Evolutionary conservation across 2,797 vertebrate genomes (phyloP).

Genomic region (Fringilla coelebs): DNA sequence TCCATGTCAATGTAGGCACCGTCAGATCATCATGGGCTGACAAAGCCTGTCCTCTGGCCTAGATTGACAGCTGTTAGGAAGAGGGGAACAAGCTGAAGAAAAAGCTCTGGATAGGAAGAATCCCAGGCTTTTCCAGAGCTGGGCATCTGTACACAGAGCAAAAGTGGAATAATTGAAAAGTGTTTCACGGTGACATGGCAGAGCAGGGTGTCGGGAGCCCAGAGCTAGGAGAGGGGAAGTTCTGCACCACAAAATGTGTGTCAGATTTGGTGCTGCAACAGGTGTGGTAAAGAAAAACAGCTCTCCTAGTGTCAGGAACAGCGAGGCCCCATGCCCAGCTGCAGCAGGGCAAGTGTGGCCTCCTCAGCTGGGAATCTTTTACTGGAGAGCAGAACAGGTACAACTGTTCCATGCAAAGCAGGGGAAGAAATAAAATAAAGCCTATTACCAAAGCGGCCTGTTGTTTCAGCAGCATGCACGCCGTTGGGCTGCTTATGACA

Average conservation of each 20-base stretch:
- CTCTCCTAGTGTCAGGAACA: neutral
- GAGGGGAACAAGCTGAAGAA: neutral
- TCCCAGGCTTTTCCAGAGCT: neutral
- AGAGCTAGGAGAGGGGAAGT: neutral
- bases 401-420: neutral
- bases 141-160: neutral
- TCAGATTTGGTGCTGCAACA: neutral
- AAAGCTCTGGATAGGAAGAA: neutral
- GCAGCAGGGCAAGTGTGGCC: neutral
- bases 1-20: neutral
- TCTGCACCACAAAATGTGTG: neutral
- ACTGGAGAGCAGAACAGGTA: neutral
- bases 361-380: neutral
- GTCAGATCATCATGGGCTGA: neutral
- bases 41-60: neutral
- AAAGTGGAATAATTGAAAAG: neutral
- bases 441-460: neutral
- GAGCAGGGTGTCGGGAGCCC: neutral
- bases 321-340: neutral
- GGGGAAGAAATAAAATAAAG: slow-evolving; percentile 32
- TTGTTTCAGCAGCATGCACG: slow-evolving; percentile 1
- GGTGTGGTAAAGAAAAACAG: neutral
- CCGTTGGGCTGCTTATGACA: slow-evolving; percentile 22
- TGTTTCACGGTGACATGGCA: neutral
- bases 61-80: neutral